Evolutionary conservation across 2,113 vertebrate genomes (phyloP).

Genomic region (Hydrolagus affinis): DNA sequence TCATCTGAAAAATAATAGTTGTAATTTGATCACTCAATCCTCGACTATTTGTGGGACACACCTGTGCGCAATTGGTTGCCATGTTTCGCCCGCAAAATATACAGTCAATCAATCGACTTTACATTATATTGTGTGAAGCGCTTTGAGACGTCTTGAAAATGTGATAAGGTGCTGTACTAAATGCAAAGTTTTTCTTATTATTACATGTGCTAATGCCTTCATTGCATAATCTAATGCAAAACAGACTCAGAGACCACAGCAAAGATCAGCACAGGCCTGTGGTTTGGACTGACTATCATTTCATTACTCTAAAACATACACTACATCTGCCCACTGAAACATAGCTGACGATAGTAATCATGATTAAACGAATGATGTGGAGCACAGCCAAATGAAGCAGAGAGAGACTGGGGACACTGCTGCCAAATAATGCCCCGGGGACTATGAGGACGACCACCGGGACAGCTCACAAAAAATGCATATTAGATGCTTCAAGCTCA

Average conservation of each 20-base stretch:
- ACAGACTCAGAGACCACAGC: background rate
- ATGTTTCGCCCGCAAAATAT: no score
- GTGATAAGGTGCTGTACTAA: no score
- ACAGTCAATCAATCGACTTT: no score
- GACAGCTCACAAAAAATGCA: constrained; percentile 18
- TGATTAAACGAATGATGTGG: constrained; percentile 31
- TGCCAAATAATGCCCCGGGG: constrained; percentile 27
- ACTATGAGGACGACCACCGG: constrained; percentile 9
- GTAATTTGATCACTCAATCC: no score
- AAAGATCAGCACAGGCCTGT: constrained; percentile 20
- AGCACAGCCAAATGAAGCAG: constrained; percentile 30
- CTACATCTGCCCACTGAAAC: constrained; percentile 24
- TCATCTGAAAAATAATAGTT: no score
- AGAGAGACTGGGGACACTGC: constrained; percentile 3
- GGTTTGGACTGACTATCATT: constrained; percentile 25
- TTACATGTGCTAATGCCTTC: no score
- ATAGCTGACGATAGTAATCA: constrained; percentile 29
- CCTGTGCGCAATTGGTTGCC: no score
- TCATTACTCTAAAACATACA: constrained; percentile 27
- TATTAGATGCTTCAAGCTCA: constrained; percentile 25
- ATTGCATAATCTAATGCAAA: constrained; percentile 11
- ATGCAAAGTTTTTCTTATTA: no score
- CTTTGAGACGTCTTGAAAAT: no score
- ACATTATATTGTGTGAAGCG: no score
- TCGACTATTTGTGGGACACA: no score